phyloP scores from a whole-genome alignment of 2,888 invertebrate species.

The Drosophila nigricruria region DNA sequence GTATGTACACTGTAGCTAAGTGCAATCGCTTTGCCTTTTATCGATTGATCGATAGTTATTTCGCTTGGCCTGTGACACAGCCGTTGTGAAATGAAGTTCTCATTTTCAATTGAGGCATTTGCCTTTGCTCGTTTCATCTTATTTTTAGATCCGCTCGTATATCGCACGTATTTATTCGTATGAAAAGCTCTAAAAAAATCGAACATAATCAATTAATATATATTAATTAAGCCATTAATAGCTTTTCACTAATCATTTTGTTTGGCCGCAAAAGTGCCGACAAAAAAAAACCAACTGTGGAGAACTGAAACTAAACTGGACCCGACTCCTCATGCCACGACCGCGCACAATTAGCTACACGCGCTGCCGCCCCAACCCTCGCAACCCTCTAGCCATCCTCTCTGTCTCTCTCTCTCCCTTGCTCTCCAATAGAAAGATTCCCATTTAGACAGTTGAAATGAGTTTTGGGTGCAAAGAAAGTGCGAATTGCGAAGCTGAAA shows the following conservation, averaged over 20 bases:
- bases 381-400: conserved; percentile 14
- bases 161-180: conserved; percentile 18
- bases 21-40: conserved; percentile 8
- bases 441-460: conserved; percentile 19
- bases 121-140: conserved; percentile 8
- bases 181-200: conserved; percentile 13
- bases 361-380: conserved; percentile 51
- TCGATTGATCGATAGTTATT: conserved; percentile 30
- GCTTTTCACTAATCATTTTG: conserved; percentile 78
- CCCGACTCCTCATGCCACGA: conserved; percentile 25
- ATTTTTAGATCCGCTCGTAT: conserved; percentile 12
- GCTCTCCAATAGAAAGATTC: conserved; percentile 8
- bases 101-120: conserved; percentile 23
- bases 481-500: conserved; percentile 27
- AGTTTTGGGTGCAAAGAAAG: conserved; percentile 41
- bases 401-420: background rate
- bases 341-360: conserved; percentile 63
- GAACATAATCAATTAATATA: conserved; percentile 69
- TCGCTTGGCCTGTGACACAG: conserved; percentile 8
- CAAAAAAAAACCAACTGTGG: background rate
- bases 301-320: conserved; percentile 32
- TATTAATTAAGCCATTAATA: conserved; percentile 73
- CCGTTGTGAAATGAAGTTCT: conserved; percentile 15
- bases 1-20: conserved; percentile 6
- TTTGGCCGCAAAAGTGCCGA: conserved; percentile 55